A percentile compares a stretch with the other conserved stretches of the same genome.
Conservation (phyloP, 2,888 invertebrate species). For the Lobophora halterata region DNA sequence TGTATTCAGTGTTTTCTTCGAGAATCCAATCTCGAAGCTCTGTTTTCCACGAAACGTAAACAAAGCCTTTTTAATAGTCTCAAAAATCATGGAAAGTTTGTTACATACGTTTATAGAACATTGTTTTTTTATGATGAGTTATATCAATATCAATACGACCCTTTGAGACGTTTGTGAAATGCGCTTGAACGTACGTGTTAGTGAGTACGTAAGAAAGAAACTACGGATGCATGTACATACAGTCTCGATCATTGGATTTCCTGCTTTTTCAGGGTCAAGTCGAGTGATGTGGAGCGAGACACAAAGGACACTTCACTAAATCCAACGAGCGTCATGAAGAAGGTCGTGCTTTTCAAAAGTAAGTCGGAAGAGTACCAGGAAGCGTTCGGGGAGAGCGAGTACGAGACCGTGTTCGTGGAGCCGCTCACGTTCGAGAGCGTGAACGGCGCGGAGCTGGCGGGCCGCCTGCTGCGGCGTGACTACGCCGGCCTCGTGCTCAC, state of each 20-base stretch:
- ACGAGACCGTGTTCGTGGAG: constrained; percentile 61
- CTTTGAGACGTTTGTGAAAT: too few species aligned
- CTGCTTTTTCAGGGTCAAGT: constrained; percentile 55
- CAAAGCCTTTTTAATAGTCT: too few species aligned
- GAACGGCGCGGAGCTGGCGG: constrained; percentile 43
- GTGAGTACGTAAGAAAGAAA: neutral
- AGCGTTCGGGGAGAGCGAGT: constrained; percentile 53
- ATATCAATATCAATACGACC: too few species aligned
- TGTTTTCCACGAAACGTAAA: too few species aligned
- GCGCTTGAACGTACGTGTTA: neutral
- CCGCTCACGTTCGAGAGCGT: constrained; percentile 59
- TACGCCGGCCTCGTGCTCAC: constrained; percentile 63
- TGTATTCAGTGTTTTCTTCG: too few species aligned
- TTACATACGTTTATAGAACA: too few species aligned
- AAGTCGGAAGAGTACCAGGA: constrained; percentile 64
- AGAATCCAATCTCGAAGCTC: too few species aligned
- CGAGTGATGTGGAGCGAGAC: constrained; percentile 21
- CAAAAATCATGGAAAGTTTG: too few species aligned
- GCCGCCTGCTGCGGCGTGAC: constrained; percentile 41
- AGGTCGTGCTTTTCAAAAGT: constrained; percentile 65
- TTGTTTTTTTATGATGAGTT: too few species aligned
- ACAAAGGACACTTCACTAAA: constrained; percentile 24
- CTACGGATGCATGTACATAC: neutral
- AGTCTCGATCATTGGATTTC: constrained; percentile 32
- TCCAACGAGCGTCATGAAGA: constrained; percentile 57